Percentiles rank a stretch among this genome's conserved stretches.
These are phyloP conservation scores for Plutella xylostella DNA, from an alignment of 2,888 invertebrate species.

Conservation along the genomic window DNA sequence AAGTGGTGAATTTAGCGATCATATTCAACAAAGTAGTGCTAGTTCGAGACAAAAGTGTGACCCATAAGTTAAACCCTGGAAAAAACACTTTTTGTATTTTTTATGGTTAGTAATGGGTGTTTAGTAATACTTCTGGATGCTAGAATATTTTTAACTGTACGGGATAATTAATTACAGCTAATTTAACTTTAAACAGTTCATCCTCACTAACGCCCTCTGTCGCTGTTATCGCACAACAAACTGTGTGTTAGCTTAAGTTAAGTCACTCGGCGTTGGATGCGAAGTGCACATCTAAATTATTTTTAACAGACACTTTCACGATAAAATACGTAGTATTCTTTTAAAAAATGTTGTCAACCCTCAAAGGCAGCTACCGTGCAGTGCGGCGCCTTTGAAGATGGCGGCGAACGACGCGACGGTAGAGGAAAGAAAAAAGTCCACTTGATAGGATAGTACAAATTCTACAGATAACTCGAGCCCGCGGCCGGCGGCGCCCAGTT, in stretches of 20 bases:
- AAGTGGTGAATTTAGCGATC: conserved; percentile 75
- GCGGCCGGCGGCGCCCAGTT: too few species aligned
- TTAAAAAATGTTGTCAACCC: too few species aligned
- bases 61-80: neutral
- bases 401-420: conserved; percentile 29
- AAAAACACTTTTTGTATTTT: neutral
- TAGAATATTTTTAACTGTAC: too few species aligned
- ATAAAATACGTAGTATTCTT: too few species aligned
- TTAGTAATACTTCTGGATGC: neutral
- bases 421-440: conserved; percentile 34
- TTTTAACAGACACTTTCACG: too few species aligned
- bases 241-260: too few species aligned
- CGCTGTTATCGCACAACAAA: neutral
- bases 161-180: neutral
- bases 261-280: too few species aligned
- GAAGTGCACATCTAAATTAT: too few species aligned
- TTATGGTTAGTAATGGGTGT: neutral
- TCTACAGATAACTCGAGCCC: conserved; percentile 53
- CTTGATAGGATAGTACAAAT: conserved; percentile 43
- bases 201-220: neutral
- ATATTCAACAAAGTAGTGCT: conserved; percentile 78
- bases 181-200: neutral
- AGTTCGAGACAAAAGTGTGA: neutral
- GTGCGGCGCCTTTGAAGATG: conserved; percentile 42
- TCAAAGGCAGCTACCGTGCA: conserved; percentile 51